Percentiles rank a stretch among this genome's conserved stretches.
Conservation (phyloP, 2,113 vertebrate species). For the Eudorcas thomsonii region DNA sequence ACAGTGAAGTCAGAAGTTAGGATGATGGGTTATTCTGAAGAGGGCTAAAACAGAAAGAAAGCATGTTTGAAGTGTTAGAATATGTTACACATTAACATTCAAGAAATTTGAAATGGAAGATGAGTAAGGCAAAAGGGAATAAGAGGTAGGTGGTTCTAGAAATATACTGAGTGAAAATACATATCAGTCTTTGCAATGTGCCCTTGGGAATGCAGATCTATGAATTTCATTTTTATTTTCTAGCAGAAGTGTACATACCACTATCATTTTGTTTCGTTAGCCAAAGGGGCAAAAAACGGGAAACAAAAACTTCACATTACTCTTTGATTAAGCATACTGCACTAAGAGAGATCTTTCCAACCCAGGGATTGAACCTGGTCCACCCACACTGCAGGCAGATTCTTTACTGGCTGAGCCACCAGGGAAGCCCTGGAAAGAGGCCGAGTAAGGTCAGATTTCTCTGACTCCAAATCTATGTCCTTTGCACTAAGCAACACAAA, state of each 20-base stretch:
- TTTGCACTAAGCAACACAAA: neutral
- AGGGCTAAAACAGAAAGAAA: neutral
- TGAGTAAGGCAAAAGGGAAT: neutral
- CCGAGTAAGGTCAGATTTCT: neutral
- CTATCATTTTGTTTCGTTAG: neutral
- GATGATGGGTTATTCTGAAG: neutral
- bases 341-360: neutral
- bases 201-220: neutral
- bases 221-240: constrained; percentile 9
- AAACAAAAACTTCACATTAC: neutral
- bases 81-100: neutral
- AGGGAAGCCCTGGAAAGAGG: neutral
- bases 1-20: neutral
- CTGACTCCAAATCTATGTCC: neutral
- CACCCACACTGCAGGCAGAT: neutral
- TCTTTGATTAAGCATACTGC: neutral
- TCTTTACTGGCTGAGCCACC: neutral
- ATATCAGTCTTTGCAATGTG: neutral
- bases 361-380: neutral
- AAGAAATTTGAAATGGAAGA: neutral
- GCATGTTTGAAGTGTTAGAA: neutral
- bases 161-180: neutral
- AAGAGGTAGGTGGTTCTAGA: neutral
- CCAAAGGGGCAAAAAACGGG: neutral
- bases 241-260: neutral